Base-by-base conservation (phyloP, 1,140 invertebrate genomes). In the Bombus sylvicola region DNA sequence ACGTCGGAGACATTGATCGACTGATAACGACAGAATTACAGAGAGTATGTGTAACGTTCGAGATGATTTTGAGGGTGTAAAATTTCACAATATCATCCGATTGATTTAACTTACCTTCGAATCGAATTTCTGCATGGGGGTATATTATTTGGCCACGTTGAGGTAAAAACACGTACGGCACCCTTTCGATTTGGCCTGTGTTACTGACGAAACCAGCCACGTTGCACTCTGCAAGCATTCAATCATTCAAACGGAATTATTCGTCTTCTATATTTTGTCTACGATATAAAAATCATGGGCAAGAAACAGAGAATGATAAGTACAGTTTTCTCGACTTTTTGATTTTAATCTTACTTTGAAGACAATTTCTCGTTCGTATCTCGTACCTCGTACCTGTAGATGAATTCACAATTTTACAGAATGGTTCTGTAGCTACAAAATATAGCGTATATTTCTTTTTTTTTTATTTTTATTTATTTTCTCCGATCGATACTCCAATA, bases 141-240 rank as follows among this genome's bases (percentile, higher is more conserved):
- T 98, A 97, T 88, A 98, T 97, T 87, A 98, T 98, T 94, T 98
- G 98, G 34, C 97, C 97, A 90, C 97, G 97, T 41, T 98, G 95
- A 12, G 98, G 98, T 86, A 98, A 95, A 94, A 97, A 98, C 28
- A 98, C 97, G 92, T 98, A 98, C 28, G 98, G 98, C 83, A 98
- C 97, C 92, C 96, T 97, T 92, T 98, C 98, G 64, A 96, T 91
- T 69, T 96, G 96, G n/a, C 97, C 97, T 68, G 96, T 96, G 77
- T 96, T 97, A 74, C 97, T 97, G 15, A 97, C 96, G 92, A 98
- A 98, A 53, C 97, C 97, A 39, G 97, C 97, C 88, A 98, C 94
- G 22, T 97, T 96, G 95, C 98, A 98, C 96, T 98, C 98, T 98
- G 96, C 3, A 96, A 97, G 92, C 34, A 76, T 31, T 4, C 15